Evolutionary conservation across 53 echinoderm and acorn worm species (phyloP).

Genomic region (Henricia sp.): DNA sequence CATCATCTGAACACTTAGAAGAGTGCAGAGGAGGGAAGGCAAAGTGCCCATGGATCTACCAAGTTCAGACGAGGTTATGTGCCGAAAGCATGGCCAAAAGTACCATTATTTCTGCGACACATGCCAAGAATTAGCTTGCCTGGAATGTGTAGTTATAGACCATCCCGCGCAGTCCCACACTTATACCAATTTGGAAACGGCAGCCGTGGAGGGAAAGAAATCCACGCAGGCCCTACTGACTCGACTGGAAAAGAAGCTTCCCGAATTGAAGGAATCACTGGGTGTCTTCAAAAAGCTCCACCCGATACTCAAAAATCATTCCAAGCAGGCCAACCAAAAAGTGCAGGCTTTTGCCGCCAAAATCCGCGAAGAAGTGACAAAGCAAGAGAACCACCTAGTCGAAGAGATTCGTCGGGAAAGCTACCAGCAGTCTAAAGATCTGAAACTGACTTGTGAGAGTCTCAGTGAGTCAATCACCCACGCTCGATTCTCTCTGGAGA

Average conservation of each 20-base stretch:
- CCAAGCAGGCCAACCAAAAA: not conserved
- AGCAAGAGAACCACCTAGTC: constrained; percentile 19
- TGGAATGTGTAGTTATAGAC: constrained; percentile 8
- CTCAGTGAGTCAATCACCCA: not conserved
- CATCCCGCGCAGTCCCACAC: not conserved
- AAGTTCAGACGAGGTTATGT: not conserved
- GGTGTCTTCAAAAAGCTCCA: not conserved
- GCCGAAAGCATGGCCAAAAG: not conserved
- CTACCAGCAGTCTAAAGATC: not conserved
- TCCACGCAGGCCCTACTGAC: not conserved
- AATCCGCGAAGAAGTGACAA: not conserved
- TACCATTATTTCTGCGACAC: constrained; percentile 24
- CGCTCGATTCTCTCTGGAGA: not conserved
- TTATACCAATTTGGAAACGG: not conserved
- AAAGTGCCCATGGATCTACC: not conserved
- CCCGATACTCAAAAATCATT: not conserved
- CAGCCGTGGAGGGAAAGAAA: not conserved
- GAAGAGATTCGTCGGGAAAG: constrained; percentile 26
- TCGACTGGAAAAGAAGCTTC: constrained; percentile 9
- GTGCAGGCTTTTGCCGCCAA: constrained; percentile 1
- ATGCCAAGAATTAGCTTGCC: constrained; percentile 12
- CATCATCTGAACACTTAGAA: constrained; percentile 31
- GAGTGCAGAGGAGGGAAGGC: constrained; percentile 25
- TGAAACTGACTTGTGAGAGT: not conserved
- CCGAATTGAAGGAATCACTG: not conserved